Base-by-base conservation (phyloP, 30 jellyfish, hydroid and myxozoan species). In the Aurelia aurita region DNA sequence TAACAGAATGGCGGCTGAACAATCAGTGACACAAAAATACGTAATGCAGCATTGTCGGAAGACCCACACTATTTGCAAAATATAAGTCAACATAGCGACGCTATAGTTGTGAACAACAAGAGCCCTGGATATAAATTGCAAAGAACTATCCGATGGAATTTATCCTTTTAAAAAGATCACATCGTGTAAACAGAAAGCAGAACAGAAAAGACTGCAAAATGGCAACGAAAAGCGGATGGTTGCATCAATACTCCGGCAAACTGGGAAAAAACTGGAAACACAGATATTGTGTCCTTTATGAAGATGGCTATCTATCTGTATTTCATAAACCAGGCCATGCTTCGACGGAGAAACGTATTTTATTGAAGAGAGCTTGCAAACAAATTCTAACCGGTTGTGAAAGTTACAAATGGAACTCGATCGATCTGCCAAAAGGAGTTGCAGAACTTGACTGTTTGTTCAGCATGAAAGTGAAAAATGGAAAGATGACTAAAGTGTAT, bases 331-430 rank as follows among this genome's bases (percentile, higher is more conserved):
- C 27, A 14, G 53, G 63, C 11, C 26, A 57, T 16, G 11, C 61
- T 7, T 28, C 71, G 14, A 49, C 27, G 32, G 66, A 26, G 55
- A 61, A 77, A 19, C 71, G 71, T 29, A 28, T 77, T 61, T 18
- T 31, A 32, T 29, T 77, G 53, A 16, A 62, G 45, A 35, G 55
- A 11, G 53, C 26, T 27, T 59, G 78, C 79, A 77, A 77, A 66
- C 61, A 63, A 63, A 23, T 77, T 15, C 45, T 28, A 13, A 58
- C 88, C 3, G 88, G 88, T 29, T 51, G 55, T 16, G 88, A 77
- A 45, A 51, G 88, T 43, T 62, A 77, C 76, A 77, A 35, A 58
- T 77, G 88, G 88, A n/a, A 77, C 55, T 59, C 88, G 43, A 61
- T 77, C 26, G 70, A 39, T 60, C 55, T 77, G 71, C 88, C 88